phyloP scores from a whole-genome alignment of 2,888 invertebrate genomes.

The Margaritifera margaritifera region DNA sequence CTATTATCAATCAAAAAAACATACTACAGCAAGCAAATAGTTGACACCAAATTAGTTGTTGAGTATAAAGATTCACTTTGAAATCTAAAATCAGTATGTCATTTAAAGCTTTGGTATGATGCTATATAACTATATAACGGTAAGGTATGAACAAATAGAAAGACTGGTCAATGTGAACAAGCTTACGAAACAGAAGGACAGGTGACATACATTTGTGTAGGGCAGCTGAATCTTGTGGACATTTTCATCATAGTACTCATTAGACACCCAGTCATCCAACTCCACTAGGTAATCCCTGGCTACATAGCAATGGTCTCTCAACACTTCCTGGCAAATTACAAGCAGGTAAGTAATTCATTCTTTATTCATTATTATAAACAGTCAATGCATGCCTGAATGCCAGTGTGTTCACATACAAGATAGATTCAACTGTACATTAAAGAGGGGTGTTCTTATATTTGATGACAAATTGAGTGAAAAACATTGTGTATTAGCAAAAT shows the following conservation, averaged over 20 bases:
- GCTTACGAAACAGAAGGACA: neutral
- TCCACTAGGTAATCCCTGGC: constrained; percentile 86
- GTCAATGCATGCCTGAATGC: neutral
- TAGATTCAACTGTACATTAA: too few species aligned
- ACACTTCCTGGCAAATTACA: constrained; percentile 78
- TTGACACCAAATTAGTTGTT: too few species aligned
- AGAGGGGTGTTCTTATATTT: too few species aligned
- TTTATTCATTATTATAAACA: neutral
- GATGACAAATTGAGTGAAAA: too few species aligned
- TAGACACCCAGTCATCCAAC: constrained; percentile 85
- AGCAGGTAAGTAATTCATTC: neutral
- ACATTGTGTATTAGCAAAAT: too few species aligned
- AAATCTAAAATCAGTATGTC: too few species aligned
- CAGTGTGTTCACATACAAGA: neutral
- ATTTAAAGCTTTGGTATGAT: too few species aligned
- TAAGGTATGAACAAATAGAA: too few species aligned
- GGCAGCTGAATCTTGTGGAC: constrained; percentile 91
- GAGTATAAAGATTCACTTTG: too few species aligned
- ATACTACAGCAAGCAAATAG: too few species aligned
- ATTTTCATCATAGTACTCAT: constrained; percentile 83
- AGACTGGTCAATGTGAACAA: neutral
- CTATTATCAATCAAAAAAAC: too few species aligned
- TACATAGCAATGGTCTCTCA: constrained; percentile 86
- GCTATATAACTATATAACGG: too few species aligned
- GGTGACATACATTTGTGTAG: constrained; percentile 76